phyloP scores from a whole-genome alignment of 2,888 invertebrate genomes.

The Cheilosia grossa region DNA sequence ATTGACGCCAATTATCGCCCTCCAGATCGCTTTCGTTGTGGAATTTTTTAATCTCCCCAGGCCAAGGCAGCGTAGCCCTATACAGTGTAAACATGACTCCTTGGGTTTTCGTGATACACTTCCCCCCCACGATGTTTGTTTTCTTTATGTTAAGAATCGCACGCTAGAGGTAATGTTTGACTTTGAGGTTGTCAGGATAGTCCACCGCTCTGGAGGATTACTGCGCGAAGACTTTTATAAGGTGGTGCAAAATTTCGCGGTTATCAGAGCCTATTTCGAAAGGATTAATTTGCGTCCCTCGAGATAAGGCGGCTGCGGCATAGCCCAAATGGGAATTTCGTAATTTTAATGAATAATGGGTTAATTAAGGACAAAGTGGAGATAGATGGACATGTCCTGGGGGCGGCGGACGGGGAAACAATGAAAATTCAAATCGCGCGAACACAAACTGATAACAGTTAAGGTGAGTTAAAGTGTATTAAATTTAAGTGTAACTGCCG shows the following conservation, averaged over 20 bases:
- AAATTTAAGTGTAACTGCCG: slow-evolving; percentile 70
- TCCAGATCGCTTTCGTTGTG: slow-evolving; percentile 68
- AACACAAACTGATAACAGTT: slow-evolving; percentile 64
- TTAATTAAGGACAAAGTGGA: slow-evolving; percentile 78
- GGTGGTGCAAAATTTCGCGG: slow-evolving; percentile 75
- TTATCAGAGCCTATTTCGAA: slow-evolving; percentile 73
- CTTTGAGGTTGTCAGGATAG: slow-evolving; percentile 65
- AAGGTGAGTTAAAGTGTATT: slow-evolving; percentile 73
- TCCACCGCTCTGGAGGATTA: slow-evolving; percentile 48
- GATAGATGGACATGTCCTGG: slow-evolving; percentile 64
- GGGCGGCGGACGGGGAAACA: background rate
- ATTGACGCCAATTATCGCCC: slow-evolving; percentile 79
- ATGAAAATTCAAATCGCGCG: slow-evolving; percentile 58
- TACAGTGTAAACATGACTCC: slow-evolving; percentile 50
- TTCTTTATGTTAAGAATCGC: slow-evolving; percentile 1
- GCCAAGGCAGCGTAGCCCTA: slow-evolving; percentile 50
- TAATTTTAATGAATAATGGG: slow-evolving; percentile 82
- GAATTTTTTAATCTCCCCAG: slow-evolving; percentile 73
- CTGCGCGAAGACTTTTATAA: slow-evolving; percentile 50
- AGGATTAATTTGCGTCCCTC: slow-evolving; percentile 73
- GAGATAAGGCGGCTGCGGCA: slow-evolving; percentile 59
- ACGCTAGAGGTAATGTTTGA: slow-evolving; percentile 50
- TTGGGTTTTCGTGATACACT: slow-evolving; percentile 1
- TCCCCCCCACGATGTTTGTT: slow-evolving; percentile 11
- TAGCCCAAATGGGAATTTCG: slow-evolving; percentile 67